A percentile compares a stretch with the other conserved stretches of the same genome.
Conservation (phyloP, 2,888 invertebrate species). For the Acanthacorydalis orientalis region DNA sequence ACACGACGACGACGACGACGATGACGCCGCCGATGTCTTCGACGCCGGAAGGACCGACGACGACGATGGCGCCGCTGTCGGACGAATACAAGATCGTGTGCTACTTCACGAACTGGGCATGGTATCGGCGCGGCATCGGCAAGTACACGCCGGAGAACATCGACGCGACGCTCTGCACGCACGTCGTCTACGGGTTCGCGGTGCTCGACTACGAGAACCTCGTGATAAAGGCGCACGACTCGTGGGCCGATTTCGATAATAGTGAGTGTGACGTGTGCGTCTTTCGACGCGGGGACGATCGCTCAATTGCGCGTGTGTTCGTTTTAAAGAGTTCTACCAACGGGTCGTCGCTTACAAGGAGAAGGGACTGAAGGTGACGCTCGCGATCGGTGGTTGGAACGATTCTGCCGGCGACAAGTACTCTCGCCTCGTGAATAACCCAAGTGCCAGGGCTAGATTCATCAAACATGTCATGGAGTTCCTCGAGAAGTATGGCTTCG, state of each 20-base stretch:
- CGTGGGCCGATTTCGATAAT: slow-evolving; percentile 82
- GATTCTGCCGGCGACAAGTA: slow-evolving; percentile 85
- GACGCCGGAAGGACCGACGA: slow-evolving; percentile 19
- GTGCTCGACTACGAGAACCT: slow-evolving; percentile 71
- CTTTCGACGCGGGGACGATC: no score
- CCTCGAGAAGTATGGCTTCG: slow-evolving; percentile 64
- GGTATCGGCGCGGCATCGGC: slow-evolving; percentile 69
- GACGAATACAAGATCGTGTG: slow-evolving; percentile 71
- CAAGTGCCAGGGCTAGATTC: slow-evolving; percentile 53
- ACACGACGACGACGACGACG: slow-evolving; percentile 17
- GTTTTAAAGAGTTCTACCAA: slow-evolving; percentile 57
- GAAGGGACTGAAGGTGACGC: slow-evolving; percentile 65
- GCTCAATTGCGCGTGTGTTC: not conserved
- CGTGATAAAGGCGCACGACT: slow-evolving; percentile 66
- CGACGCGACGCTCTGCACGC: slow-evolving; percentile 75
- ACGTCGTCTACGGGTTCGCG: slow-evolving; percentile 85
- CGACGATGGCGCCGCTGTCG: slow-evolving; percentile 32
- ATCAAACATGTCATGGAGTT: slow-evolving; percentile 59
- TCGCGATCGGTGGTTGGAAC: slow-evolving; percentile 92
- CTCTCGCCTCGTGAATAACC: slow-evolving; percentile 64
- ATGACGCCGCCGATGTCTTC: slow-evolving; percentile 11
- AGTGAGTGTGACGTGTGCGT: slow-evolving; percentile 32
- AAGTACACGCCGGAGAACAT: slow-evolving; percentile 76
- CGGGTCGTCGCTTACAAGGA: slow-evolving; percentile 62
- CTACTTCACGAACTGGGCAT: slow-evolving; percentile 90